Evolutionary conservation across 2,888 invertebrate species (phyloP).

Genomic region (Frankliniella intonsa): DNA sequence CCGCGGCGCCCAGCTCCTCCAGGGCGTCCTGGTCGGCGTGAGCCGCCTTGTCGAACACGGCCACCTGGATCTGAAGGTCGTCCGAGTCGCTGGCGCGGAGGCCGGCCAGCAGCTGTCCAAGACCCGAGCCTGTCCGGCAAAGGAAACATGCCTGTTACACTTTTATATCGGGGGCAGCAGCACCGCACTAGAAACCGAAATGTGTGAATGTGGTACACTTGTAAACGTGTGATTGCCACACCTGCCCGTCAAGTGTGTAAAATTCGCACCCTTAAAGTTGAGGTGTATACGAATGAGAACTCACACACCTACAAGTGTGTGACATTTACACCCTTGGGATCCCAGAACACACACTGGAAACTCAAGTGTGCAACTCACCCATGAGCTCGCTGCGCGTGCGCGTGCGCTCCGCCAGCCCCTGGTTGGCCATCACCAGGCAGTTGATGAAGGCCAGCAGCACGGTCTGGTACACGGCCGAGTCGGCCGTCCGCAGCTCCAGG

Average conservation of each 20-base stretch:
- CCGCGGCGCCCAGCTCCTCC: slow-evolving; percentile 31
- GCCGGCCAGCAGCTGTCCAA: slow-evolving; percentile 38
- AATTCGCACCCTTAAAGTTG: too few species aligned
- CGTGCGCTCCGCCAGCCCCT: slow-evolving; percentile 42
- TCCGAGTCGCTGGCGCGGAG: slow-evolving; percentile 40
- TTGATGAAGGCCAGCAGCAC: slow-evolving; percentile 48
- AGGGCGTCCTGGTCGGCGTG: slow-evolving; percentile 41
- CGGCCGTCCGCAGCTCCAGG: slow-evolving; percentile 44
- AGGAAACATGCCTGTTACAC: background rate
- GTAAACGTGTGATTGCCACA: too few species aligned
- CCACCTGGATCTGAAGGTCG: slow-evolving; percentile 41
- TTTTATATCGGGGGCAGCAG: background rate
- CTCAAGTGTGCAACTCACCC: slow-evolving; percentile 40
- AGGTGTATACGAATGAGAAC: too few species aligned
- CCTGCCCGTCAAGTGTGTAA: too few species aligned
- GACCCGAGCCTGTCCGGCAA: slow-evolving; percentile 34
- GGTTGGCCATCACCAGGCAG: slow-evolving; percentile 45
- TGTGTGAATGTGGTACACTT: background rate
- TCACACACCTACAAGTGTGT: too few species aligned
- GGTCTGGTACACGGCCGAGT: slow-evolving; percentile 45
- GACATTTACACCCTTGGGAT: too few species aligned
- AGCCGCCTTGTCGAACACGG: slow-evolving; percentile 42
- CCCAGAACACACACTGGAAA: too few species aligned
- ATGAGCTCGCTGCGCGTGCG: slow-evolving; percentile 46
- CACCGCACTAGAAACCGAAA: background rate